Percentiles rank a stretch among this genome's conserved stretches.
phyloP scores from a whole-genome alignment of 2,888 invertebrate species.

The Perizoma flavofasciatum region DNA sequence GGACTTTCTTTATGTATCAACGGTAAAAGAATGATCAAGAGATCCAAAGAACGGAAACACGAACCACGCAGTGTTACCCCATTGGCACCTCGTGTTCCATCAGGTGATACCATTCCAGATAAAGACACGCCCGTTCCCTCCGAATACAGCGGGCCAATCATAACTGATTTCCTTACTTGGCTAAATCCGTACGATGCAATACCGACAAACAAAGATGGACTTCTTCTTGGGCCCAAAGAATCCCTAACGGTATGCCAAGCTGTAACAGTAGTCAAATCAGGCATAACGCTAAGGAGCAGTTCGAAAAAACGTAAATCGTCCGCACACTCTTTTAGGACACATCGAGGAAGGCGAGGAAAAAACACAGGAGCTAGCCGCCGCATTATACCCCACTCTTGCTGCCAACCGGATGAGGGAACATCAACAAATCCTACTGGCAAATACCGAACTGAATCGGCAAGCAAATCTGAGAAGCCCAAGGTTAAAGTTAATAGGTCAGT shows the following conservation, averaged over 20 bases:
- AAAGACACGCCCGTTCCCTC: conserved; percentile 67
- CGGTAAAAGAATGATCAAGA: conserved; percentile 85
- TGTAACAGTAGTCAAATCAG: conserved; percentile 75
- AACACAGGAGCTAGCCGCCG: conserved; percentile 70
- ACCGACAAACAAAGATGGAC: conserved; percentile 68
- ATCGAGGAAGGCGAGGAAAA: conserved; percentile 77
- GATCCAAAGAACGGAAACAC: conserved; percentile 67
- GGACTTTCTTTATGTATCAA: conserved; percentile 88
- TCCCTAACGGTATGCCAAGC: conserved; percentile 79
- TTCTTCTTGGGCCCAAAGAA: conserved; percentile 62
- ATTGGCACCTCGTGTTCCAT: conserved; percentile 55
- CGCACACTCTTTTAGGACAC: conserved; percentile 76
- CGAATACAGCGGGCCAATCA: conserved; percentile 86
- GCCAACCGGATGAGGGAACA: conserved; percentile 58
- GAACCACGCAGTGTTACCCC: conserved; percentile 66
- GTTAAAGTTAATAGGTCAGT: conserved; percentile 68
- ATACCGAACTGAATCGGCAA: conserved; percentile 76
- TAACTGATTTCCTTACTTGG: conserved; percentile 87
- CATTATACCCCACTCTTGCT: conserved; percentile 74
- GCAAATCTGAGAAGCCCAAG: conserved; percentile 66
- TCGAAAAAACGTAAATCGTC: conserved; percentile 80
- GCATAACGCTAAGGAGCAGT: conserved; percentile 62
- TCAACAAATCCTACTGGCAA: conserved; percentile 53
- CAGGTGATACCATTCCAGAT: conserved; percentile 54
- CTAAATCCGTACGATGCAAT: conserved; percentile 80